Evolutionary conservation across 2,888 invertebrate species (phyloP), one percentile per base, ranked within the genome.

Genomic region (Rhagonycha lutea): DNA sequence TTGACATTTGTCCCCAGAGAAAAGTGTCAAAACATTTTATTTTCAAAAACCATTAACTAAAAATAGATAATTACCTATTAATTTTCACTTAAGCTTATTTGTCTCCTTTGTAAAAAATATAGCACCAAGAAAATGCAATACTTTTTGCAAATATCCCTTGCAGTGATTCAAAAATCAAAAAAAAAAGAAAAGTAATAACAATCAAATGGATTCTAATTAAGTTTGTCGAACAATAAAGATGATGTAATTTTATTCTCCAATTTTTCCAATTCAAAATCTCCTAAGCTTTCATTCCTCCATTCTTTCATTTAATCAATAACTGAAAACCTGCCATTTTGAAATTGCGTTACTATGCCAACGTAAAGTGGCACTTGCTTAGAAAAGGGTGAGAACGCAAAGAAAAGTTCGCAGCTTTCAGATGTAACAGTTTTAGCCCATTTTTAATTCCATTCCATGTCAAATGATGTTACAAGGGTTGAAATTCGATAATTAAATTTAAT

Each of bases 1-100:
- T 65, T 81, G 83, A 82, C 81, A 80, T 81, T 82, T 81, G 81
- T 82, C 82, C 81, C 82, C 68, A 73, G 82, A 81, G 82, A 79
- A 79, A 82, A 80, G 76, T 80, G 81, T 81, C 81, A 81, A 82
- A 82, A 81, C 80, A 80, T 80, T 79, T 80, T 80, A 75, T 75
- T 77, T 75, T 68, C 70, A 14, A 61, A 61, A 63, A 72, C 73
- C 76, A 74, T 76, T 78, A 72, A 77, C 75, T 76, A 73, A 78
- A 79, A 78, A 79, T 79, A 79, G 75, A 77, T 73, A 71, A 71
- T 47, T 47, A 47, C 7, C 47, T 47, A 47, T 47, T 47, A 47
- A 47, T 47, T 47, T 47, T 47, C n/a, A 47, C 47, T 47, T 47
- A 47, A n/a, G 7, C n/a, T 7, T 47, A 47, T 47, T 47, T 47